A percentile compares a stretch with the other conserved stretches of the same genome.
Evolutionary conservation across 2,113 vertebrate species (phyloP).

Genomic region (Octodon degus): DNA sequence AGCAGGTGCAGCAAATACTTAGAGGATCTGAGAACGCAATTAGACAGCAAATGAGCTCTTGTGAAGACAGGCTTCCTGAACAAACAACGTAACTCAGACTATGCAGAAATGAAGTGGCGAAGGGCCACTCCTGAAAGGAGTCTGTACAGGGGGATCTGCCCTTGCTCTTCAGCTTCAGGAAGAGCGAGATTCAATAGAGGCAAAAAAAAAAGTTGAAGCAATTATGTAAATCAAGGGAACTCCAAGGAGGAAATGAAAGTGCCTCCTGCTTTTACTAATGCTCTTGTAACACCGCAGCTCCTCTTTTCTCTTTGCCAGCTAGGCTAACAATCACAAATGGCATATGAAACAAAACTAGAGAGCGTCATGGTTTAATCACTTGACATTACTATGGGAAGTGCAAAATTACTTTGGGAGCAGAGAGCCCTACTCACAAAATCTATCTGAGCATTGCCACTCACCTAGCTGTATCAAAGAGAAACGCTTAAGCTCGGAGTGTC

Average conservation of each 20-base stretch:
- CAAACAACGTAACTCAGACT: conserved; percentile 85
- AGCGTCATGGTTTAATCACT: background rate
- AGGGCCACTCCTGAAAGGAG: conserved; percentile 81
- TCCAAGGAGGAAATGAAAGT: conserved; percentile 86
- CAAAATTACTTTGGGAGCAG: background rate
- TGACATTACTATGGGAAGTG: background rate
- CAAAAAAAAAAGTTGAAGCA: conserved; percentile 76
- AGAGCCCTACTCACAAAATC: background rate
- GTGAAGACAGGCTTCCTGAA: conserved; percentile 83
- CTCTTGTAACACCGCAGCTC: conserved; percentile 76
- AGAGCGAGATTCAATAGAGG: conserved; percentile 62
- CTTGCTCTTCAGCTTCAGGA: conserved; percentile 83
- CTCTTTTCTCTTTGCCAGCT: conserved; percentile 39
- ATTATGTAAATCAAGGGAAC: conserved; percentile 87
- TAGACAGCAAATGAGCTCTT: conserved; percentile 89
- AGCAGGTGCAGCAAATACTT: conserved; percentile 87
- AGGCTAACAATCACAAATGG: background rate
- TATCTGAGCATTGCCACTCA: background rate
- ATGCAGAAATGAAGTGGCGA: conserved; percentile 80
- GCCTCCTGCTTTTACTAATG: conserved; percentile 87
- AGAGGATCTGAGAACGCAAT: conserved; percentile 88
- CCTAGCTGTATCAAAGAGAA: background rate
- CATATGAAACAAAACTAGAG: background rate
- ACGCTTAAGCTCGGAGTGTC: background rate
- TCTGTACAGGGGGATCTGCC: conserved; percentile 81